Conservation (phyloP, 2,888 invertebrate species). For the Cephus spinipes region DNA sequence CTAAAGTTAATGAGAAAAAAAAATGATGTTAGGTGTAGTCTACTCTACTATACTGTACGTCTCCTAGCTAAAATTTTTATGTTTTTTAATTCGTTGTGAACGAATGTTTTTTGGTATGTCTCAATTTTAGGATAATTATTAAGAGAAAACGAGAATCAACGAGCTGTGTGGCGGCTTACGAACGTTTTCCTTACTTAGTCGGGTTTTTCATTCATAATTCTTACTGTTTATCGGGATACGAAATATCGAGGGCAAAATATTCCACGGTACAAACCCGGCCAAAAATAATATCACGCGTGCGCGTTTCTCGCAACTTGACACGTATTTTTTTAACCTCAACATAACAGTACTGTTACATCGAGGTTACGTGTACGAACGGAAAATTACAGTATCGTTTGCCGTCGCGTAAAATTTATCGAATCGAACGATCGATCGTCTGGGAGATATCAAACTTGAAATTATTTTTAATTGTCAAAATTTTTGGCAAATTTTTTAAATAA, state of each 20-base stretch:
- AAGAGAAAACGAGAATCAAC: slow-evolving; percentile 43
- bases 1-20: slow-evolving; percentile 19
- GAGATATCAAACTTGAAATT: not conserved
- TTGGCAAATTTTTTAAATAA: not conserved
- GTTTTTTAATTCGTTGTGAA: slow-evolving; percentile 57
- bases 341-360: not conserved
- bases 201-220: not conserved
- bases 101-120: slow-evolving; percentile 52
- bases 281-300: not conserved
- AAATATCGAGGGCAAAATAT: not conserved
- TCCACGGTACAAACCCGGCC: not conserved
- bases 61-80: slow-evolving; percentile 55
- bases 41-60: slow-evolving; percentile 54
- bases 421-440: not conserved
- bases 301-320: not conserved
- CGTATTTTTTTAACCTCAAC: not conserved
- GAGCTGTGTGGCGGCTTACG: slow-evolving; percentile 47
- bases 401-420: not conserved
- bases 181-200: slow-evolving; percentile 13
- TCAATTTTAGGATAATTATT: slow-evolving; percentile 43
- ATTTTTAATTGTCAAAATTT: not conserved
- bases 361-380: not conserved
- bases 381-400: not conserved
- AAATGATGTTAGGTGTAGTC: slow-evolving; percentile 55
- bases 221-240: not conserved